A percentile compares a stretch with the other conserved stretches of the same genome.
These are phyloP conservation scores for Hemistola chrysoprasaria DNA, from an alignment of 2,888 invertebrate species.

Conservation along the genomic window DNA sequence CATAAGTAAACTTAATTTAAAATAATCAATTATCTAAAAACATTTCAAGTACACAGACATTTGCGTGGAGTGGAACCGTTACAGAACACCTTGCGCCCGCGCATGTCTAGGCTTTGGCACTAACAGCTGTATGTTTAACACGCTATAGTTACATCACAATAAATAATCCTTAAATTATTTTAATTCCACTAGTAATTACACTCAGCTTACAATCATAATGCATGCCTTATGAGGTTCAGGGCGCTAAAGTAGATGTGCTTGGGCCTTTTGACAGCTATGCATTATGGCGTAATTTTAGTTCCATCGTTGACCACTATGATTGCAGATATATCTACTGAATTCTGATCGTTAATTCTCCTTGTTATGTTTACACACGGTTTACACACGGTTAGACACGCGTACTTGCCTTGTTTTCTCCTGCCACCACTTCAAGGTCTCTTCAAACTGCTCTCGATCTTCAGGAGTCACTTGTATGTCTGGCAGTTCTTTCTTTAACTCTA, in stretches of 20 bases:
- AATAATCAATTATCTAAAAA: no score
- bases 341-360: constrained; percentile 37
- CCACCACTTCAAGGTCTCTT: constrained; percentile 79
- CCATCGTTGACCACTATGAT: no score
- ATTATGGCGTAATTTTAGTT: no score
- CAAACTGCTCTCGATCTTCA: constrained; percentile 73
- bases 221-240: no score
- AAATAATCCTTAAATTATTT: constrained; percentile 40
- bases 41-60: constrained; percentile 37
- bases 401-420: constrained; percentile 72
- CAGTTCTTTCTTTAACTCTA: constrained; percentile 72
- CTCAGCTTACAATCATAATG: no score
- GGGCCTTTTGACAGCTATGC: no score
- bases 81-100: constrained; percentile 73
- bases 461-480: constrained; percentile 75
- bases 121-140: constrained; percentile 72
- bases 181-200: constrained; percentile 30
- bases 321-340: no score
- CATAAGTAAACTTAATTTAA: no score
- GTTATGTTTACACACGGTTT: no score
- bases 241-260: no score
- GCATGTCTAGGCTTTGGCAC: constrained; percentile 66
- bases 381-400: constrained; percentile 36
- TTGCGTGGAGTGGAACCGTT: constrained; percentile 62
- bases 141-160: constrained; percentile 44